phyloP scores from a whole-genome alignment of 1,140 invertebrate genomes.

The Drosophila rufa region DNA sequence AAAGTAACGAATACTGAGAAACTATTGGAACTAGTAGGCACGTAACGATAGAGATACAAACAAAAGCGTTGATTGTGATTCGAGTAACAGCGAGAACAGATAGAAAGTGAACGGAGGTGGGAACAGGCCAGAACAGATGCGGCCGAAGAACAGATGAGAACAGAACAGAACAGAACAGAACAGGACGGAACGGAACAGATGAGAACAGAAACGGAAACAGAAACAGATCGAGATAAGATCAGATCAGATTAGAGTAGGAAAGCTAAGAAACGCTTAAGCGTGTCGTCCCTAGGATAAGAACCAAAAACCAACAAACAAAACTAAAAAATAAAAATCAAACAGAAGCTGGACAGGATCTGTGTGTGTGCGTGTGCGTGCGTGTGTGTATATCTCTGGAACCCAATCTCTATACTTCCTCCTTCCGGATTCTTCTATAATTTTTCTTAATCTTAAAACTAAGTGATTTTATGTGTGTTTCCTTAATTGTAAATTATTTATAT shows the following conservation, averaged over 20 bases:
- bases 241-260: constrained; percentile 26
- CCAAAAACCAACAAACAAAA: constrained; percentile 1
- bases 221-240: not conserved
- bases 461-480: constrained; percentile 10
- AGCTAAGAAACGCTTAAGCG: constrained; percentile 42
- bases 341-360: constrained; percentile 21
- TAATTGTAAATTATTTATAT: constrained; percentile 35
- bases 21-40: constrained; percentile 7
- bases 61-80: constrained; percentile 81
- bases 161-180: constrained; percentile 27
- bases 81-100: constrained; percentile 47
- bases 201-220: constrained; percentile 15
- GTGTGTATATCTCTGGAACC: constrained; percentile 11
- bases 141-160: constrained; percentile 20
- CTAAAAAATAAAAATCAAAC: not conserved
- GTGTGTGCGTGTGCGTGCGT: not conserved
- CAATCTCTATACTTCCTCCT: constrained; percentile 15
- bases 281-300: constrained; percentile 59
- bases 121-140: constrained; percentile 27
- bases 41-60: constrained; percentile 36
- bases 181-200: constrained; percentile 13
- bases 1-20: constrained; percentile 7
- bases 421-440: too few species aligned
- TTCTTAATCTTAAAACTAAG: not conserved
- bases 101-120: constrained; percentile 20